Evolutionary conservation across 2,888 invertebrate genomes (phyloP), one percentile per base, ranked within the genome.

Genomic region (Empis stercorea): DNA sequence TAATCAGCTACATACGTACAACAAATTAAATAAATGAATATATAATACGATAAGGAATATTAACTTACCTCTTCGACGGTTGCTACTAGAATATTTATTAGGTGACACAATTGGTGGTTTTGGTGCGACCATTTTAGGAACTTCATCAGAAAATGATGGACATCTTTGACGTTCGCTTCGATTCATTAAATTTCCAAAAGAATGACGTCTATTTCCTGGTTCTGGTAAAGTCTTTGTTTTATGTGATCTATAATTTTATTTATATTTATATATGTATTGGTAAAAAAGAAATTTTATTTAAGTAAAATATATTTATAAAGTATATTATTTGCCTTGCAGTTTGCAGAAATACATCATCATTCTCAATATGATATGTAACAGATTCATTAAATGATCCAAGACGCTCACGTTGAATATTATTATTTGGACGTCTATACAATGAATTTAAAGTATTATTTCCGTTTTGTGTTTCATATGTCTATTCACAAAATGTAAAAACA

Each of bases 51-150:
- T 27, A 20, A 20, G 20, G 5, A 32, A 13, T 13, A 5, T 34
- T n/a, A 41, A 64, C 67, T 66, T 54, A 68, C 68, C 66, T 58
- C 62, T 53, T 50, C 53, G 58, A 52, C 62, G 52, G 40, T 61
- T 60, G 52, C 61, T 60, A 11, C 56, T 53, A 16, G 65, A 64
- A 52, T 67, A 66, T 60, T 65, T 67, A 46, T 58, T 62, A 4
- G 66, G 65, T 16, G 65, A 63, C 13, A 61, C 51, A 4, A 63
- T 49, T 3, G 68, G 68, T 41, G 68, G 68, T 30, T 65, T 60
- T 13, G 68, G 68, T 10, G 68, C 68, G 57, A 65, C 56, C 65
- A 68, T 68, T 56, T 60, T 65, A 52, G 68, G 68, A 52, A 68
- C 68, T 56, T 68, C 69, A 61, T 68, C 68, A 51, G 62, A 65